Percentiles rank a stretch among this genome's conserved stretches.
These are phyloP conservation scores for Scaptomyza caliginosa DNA, from an alignment of 2,888 invertebrate species.

Conservation along the genomic window DNA sequence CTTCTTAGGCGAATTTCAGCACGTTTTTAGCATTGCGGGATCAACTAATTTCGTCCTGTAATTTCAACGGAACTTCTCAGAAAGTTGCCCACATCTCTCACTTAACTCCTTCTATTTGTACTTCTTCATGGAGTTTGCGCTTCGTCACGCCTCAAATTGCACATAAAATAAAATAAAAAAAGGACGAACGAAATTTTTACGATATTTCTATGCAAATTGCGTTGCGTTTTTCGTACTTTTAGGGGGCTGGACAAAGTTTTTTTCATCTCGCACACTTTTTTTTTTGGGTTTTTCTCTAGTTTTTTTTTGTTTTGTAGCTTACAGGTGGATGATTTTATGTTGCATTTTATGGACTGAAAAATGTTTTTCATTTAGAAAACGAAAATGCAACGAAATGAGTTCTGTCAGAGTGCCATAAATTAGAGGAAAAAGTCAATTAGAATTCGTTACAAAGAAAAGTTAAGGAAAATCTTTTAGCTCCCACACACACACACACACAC, in stretches of 20 bases:
- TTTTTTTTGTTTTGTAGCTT: conserved; percentile 11
- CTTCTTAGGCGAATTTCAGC: conserved; percentile 39
- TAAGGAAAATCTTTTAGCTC: conserved; percentile 10
- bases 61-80: conserved; percentile 31
- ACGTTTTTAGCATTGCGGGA: conserved; percentile 54
- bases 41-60: conserved; percentile 64
- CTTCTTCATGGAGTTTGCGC: conserved; percentile 21
- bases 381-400: conserved; percentile 56
- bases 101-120: conserved; percentile 48
- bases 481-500: not conserved
- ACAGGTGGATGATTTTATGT: conserved; percentile 73
- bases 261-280: conserved; percentile 12
- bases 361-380: conserved; percentile 45
- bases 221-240: not conserved
- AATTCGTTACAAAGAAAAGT: conserved; percentile 47
- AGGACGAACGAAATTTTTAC: conserved; percentile 57
- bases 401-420: conserved; percentile 45
- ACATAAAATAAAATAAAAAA: conserved; percentile 26
- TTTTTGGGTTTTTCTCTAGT: conserved; percentile 18
- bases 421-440: conserved; percentile 60
- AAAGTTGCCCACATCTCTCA: conserved; percentile 46
- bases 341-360: conserved; percentile 70
- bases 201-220: conserved; percentile 73
- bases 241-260: conserved; percentile 15
- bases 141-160: conserved; percentile 70